phyloP scores from a whole-genome alignment of 2,113 vertebrate species.

The Centropristis striata region DNA sequence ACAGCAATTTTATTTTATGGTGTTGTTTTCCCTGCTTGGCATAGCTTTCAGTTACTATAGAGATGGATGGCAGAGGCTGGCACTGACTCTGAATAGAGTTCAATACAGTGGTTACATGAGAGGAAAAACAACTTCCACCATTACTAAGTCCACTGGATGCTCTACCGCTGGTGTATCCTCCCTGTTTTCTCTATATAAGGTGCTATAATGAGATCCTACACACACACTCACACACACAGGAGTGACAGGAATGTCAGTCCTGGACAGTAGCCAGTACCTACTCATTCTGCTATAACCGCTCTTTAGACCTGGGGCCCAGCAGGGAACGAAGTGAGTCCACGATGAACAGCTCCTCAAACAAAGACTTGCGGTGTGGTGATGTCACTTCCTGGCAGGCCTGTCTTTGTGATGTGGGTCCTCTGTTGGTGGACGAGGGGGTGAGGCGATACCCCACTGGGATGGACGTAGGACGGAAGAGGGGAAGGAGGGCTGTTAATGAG shows the following conservation, averaged over 20 bases:
- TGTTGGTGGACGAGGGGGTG: constrained; percentile 53
- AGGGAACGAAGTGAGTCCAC: constrained; percentile 47
- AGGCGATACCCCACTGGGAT: constrained; percentile 55
- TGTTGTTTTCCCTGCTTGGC: constrained; percentile 74
- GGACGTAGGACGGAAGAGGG: constrained; percentile 52
- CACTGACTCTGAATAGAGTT: constrained; percentile 1
- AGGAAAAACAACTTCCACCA: constrained; percentile 1
- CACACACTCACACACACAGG: constrained; percentile 50
- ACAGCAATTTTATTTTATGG: constrained; percentile 76
- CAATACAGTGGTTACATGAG: constrained; percentile 17
- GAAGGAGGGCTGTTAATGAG: constrained; percentile 64
- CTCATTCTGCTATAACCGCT: constrained; percentile 39
- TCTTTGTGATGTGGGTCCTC: constrained; percentile 71
- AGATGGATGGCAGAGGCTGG: constrained; percentile 44
- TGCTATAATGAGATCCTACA: constrained; percentile 42
- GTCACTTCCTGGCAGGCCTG: constrained; percentile 68
- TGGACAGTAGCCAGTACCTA: constrained; percentile 65
- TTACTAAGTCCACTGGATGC: constrained; percentile 25
- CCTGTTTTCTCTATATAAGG: constrained; percentile 56
- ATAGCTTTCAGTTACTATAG: constrained; percentile 70
- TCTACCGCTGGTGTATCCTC: constrained; percentile 3
- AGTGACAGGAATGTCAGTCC: constrained; percentile 45
- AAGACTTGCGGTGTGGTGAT: constrained; percentile 62
- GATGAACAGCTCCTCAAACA: constrained; percentile 53
- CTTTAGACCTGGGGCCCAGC: constrained; percentile 16